phyloP scores from a whole-genome alignment of 2,888 invertebrate species.

The Agriopis aurantiaria region DNA sequence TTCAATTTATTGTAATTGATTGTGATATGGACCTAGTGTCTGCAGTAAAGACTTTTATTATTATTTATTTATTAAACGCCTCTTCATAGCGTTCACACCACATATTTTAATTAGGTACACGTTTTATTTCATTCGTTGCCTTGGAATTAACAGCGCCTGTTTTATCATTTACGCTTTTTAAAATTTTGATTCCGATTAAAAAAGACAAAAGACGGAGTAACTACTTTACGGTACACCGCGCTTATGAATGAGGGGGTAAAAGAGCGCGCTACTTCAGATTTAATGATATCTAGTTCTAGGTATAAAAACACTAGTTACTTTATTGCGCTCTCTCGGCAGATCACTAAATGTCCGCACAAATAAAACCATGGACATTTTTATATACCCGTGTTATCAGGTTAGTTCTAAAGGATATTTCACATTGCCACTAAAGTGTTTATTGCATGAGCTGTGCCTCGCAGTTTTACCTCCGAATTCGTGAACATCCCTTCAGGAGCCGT shows the following conservation, averaged over 20 bases:
- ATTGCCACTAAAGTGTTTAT: not conserved
- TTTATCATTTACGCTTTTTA: no score
- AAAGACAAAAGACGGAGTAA: no score
- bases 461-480: no score
- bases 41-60: no score
- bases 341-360: not conserved
- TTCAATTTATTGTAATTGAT: no score
- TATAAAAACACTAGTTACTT: not conserved
- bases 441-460: not conserved
- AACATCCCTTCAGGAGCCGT: not conserved
- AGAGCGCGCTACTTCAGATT: no score
- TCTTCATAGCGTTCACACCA: not conserved
- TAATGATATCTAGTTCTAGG: not conserved
- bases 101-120: not conserved
- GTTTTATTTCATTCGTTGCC: not conserved
- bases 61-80: no score
- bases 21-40: no score
- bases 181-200: no score
- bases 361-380: slow-evolving; percentile 1
- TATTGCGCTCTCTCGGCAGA: not conserved
- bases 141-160: no score
- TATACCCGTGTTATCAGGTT: slow-evolving; percentile 2
- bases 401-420: slow-evolving; percentile 4
- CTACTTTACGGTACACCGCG: no score
- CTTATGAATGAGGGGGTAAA: no score